phyloP scores from a whole-genome alignment of 2,113 vertebrate species.

The Psittacula cyanocephala region DNA sequence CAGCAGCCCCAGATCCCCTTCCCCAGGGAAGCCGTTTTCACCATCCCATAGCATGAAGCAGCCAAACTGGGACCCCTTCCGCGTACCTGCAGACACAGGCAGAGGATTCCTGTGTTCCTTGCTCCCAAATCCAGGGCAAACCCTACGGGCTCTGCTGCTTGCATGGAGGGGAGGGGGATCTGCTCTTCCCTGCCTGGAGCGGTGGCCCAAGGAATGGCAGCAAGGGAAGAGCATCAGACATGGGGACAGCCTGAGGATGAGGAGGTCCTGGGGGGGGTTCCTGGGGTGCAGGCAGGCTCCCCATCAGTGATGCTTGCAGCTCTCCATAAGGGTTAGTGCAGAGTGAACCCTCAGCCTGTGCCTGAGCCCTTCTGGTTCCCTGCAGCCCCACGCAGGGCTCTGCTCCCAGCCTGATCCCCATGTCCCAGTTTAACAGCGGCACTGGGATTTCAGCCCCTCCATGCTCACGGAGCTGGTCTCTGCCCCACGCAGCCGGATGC shows the following conservation, averaged over 20 bases:
- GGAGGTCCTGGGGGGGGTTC: background rate
- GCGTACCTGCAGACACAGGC: background rate
- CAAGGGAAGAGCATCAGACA: fast-evolving
- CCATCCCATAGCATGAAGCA: background rate
- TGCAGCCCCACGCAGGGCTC: background rate
- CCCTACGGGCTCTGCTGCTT: background rate
- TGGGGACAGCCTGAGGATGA: background rate
- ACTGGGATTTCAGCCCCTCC: background rate
- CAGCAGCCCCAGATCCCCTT: background rate
- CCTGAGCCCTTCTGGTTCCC: background rate
- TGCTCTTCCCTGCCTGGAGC: background rate
- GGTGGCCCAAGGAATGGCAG: background rate
- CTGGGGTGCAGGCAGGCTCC: background rate
- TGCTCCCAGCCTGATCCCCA: background rate
- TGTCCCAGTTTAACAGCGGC: background rate
- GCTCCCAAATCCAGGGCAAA: background rate
- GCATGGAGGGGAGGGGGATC: background rate
- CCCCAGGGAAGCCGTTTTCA: background rate
- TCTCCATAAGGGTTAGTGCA: background rate
- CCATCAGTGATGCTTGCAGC: background rate
- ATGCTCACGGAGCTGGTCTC: fast-evolving
- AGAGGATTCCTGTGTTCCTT: background rate
- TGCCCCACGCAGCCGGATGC: background rate
- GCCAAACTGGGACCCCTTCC: fast-evolving
- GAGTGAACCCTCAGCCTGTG: background rate